phyloP scores from a whole-genome alignment of 2,113 vertebrate genomes.

The Marmota monax region DNA sequence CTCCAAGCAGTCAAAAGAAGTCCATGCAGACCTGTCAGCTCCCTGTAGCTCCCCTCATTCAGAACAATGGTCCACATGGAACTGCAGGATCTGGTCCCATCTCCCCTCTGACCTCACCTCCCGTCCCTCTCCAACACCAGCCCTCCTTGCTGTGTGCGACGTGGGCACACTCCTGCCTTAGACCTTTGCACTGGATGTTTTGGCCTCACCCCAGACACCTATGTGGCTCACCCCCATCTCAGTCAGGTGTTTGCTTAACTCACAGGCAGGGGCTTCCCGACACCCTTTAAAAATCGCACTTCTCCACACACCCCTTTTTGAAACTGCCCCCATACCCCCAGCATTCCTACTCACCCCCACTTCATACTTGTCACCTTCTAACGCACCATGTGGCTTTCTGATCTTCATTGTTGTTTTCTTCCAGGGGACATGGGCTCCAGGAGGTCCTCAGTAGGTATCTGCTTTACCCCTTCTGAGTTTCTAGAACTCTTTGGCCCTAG shows the following conservation, averaged over 20 bases:
- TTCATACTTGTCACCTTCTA: neutral
- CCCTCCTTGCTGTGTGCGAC: too few species aligned
- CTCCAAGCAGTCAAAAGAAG: too few species aligned
- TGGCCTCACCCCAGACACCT: neutral
- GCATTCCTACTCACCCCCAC: neutral
- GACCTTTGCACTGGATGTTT: neutral
- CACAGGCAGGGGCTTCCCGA: neutral
- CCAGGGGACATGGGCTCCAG: neutral
- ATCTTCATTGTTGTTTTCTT: neutral
- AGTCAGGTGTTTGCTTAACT: neutral
- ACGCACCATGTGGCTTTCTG: neutral
- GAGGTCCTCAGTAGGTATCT: neutral
- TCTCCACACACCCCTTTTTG: too few species aligned
- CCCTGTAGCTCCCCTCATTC: fast-evolving
- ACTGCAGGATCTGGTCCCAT: neutral
- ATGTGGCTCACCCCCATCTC: too few species aligned
- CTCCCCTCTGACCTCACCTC: neutral
- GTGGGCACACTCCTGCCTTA: neutral
- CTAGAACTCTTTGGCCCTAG: neutral
- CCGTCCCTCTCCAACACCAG: neutral
- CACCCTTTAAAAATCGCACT: too few species aligned
- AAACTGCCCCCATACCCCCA: fast-evolving
- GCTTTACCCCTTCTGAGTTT: neutral
- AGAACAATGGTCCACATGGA: neutral
- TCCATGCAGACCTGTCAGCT: neutral